phyloP scores from a whole-genome alignment of 2,113 vertebrate species.

The Ibidorhyncha struthersii region DNA sequence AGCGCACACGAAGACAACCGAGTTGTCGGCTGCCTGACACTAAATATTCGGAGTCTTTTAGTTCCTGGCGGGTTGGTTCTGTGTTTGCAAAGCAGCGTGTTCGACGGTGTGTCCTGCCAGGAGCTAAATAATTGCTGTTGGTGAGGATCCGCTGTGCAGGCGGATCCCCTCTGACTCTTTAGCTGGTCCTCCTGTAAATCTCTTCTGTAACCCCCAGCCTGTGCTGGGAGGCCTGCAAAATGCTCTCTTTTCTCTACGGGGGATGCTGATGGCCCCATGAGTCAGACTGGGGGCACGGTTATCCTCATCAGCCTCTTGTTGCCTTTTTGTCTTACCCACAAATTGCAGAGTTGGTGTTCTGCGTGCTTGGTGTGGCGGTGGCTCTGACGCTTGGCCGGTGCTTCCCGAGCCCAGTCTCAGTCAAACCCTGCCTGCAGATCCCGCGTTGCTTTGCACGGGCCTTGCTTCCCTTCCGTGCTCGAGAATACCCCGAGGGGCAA shows the following conservation, averaged over 20 bases:
- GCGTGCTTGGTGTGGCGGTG: too few species aligned
- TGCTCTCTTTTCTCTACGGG: neutral
- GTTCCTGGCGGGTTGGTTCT: neutral
- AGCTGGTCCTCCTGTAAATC: neutral
- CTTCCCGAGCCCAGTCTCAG: neutral
- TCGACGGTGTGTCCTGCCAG: neutral
- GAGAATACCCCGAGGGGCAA: neutral
- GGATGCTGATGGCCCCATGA: neutral
- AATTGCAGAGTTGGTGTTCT: neutral
- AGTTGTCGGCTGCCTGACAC: neutral
- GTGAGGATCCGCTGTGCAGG: neutral
- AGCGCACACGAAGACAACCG: neutral
- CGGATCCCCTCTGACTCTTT: neutral
- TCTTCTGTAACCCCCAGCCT: neutral
- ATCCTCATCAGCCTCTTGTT: neutral
- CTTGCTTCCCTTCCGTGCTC: neutral
- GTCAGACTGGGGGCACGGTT: neutral
- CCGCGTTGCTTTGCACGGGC: rapidly evolving
- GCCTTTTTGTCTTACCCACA: neutral
- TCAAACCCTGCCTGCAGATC: neutral
- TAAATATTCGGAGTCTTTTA: neutral
- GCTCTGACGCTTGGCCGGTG: neutral
- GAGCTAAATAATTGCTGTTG: neutral
- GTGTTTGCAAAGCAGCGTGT: neutral
- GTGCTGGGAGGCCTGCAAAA: neutral